These are phyloP conservation scores for Macrosteles quadrilineatus DNA, from an alignment of 1,140 invertebrate genomes.

Conservation along the genomic window DNA sequence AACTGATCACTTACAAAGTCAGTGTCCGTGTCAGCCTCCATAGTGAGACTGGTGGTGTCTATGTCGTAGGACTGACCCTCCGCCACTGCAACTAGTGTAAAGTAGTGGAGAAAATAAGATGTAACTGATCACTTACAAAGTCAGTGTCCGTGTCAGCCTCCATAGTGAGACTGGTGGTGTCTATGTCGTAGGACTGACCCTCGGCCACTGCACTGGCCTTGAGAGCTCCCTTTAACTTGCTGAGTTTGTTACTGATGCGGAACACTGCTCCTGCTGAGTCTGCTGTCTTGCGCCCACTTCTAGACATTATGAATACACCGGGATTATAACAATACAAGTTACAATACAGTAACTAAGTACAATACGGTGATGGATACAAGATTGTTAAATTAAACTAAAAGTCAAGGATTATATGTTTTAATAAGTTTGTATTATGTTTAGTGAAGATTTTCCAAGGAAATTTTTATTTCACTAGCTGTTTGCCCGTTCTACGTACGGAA, in stretches of 20 bases:
- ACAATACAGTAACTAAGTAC: too few species aligned
- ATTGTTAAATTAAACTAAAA: too few species aligned
- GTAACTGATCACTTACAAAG: constrained; percentile 45
- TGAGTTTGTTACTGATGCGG: constrained; percentile 51
- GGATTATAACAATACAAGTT: constrained; percentile 1
- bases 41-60: constrained; percentile 33
- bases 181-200: constrained; percentile 45
- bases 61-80: constrained; percentile 48
- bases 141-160: constrained; percentile 44
- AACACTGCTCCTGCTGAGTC: constrained; percentile 48
- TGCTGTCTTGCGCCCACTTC: constrained; percentile 42
- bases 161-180: constrained; percentile 32
- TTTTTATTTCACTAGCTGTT: too few species aligned
- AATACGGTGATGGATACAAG: not conserved
- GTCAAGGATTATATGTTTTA: too few species aligned
- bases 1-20: constrained; percentile 46
- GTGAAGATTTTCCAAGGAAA: too few species aligned
- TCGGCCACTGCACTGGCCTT: constrained; percentile 50
- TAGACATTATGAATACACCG: not conserved
- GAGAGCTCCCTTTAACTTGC: constrained; percentile 53
- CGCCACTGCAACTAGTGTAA: too few species aligned
- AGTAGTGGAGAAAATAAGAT: too few species aligned
- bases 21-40: constrained; percentile 41
- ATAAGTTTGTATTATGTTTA: too few species aligned
- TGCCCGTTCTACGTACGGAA: too few species aligned